A percentile compares a stretch with the other conserved stretches of the same genome.
phyloP scores from a whole-genome alignment of 2,797 vertebrate species.

The Nyctibius grandis region DNA sequence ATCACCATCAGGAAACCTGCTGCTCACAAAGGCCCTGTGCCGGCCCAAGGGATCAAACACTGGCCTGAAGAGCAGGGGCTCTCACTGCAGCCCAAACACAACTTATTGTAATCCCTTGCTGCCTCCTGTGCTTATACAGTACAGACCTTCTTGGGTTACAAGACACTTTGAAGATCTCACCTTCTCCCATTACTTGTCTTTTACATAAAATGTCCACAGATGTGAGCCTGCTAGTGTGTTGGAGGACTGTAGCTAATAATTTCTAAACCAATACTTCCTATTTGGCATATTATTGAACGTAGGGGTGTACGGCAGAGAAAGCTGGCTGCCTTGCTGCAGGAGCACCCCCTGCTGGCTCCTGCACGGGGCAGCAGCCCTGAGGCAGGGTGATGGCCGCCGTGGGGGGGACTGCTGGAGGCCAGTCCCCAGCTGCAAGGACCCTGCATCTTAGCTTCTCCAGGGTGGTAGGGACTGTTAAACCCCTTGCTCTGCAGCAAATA shows the following conservation, averaged over 20 bases:
- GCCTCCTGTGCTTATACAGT: conserved; percentile 70
- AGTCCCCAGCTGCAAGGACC: rapidly evolving
- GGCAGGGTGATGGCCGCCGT: rapidly evolving
- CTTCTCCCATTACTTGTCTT: conserved; percentile 80
- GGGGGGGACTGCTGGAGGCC: not conserved
- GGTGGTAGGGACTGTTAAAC: not conserved
- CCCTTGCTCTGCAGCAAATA: not conserved
- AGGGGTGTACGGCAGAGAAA: not conserved
- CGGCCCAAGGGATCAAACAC: conserved; percentile 42
- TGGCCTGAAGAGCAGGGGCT: conserved; percentile 39
- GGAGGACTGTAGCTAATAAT: conserved; percentile 68
- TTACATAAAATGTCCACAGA: conserved; percentile 76
- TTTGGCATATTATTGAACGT: not conserved
- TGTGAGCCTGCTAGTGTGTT: conserved; percentile 70
- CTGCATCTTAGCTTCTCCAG: not conserved
- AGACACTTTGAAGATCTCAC: conserved; percentile 80
- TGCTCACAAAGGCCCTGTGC: conserved; percentile 41
- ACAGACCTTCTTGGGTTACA: conserved; percentile 75
- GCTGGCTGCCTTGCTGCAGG: conserved; percentile 42
- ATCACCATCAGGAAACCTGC: conserved; percentile 27
- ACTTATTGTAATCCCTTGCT: conserved; percentile 68
- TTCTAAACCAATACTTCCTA: conserved; percentile 69
- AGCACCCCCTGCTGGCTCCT: conserved; percentile 66
- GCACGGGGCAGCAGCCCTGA: not conserved
- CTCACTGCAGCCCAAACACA: conserved; percentile 62